Evolutionary conservation across 2,797 vertebrate genomes (phyloP), one percentile per base, ranked within the genome.

Genomic region (Amblyraja radiata): DNA sequence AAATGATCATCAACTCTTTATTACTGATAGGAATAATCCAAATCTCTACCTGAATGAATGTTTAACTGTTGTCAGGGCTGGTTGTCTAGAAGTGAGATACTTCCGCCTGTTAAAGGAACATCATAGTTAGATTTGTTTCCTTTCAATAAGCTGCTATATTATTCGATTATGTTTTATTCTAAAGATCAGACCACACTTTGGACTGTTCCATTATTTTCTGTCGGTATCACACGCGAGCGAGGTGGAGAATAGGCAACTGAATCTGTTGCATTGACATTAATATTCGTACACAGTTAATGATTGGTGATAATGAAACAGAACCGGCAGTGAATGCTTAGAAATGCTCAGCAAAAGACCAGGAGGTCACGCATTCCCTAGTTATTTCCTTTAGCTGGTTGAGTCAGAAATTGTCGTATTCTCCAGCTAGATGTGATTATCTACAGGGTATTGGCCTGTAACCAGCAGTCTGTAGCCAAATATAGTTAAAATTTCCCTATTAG

Each of bases 371-470:
- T 58, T 76, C 71, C 71, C 71, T 54, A 28, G 71, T 74, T 92
- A 54, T 76, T 92, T 9, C 90, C 7, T 76, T 92, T 54, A 76
- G 68, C 13, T 92, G 73, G 25, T 14, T 68, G 68, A 58, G 39
- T 92, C 39, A 92, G 90, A 92, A 76, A 76, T 76, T 54, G 36
- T 58, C 28, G 90, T 46, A 76, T 76, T 92, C 71, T 76, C 90
- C 18, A 76, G 90, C 39, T 76, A 76, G 28, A 58, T 54, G 36
- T n/a, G 71, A 92, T 91, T 91, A 46, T 74, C 25, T 91, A 91
- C 71, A 91, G 90, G 90, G 39, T 73, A 92, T 92, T 92, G 90
- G 71, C 71, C 90, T 92, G 90, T 76, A 92, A 76, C 71, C 90
- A 92, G 36, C n/a, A 76, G 90, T 92, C 90, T 76, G 73, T 92